Evolutionary conservation across 1,140 invertebrate species (phyloP), one percentile per base, ranked within the genome.

Genomic region (Odontomachus brunneus): DNA sequence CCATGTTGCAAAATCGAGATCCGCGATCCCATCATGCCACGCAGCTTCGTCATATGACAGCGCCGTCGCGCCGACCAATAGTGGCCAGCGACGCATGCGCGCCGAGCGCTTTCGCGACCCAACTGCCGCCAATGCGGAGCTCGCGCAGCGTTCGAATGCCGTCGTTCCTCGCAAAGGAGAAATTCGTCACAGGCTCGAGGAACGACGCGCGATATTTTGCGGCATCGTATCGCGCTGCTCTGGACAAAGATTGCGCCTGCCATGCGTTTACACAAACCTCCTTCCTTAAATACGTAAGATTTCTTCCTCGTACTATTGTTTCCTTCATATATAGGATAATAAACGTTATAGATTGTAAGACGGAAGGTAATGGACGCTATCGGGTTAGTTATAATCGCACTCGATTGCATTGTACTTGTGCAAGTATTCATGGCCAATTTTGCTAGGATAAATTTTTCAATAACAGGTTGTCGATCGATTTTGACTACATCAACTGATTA

Each of bases 1-100:
- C 92, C 92, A 93, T 93, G 86, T 92, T 93, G 92, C 89, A 91
- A 91, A 90, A 91, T 92, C 89, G 81, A 88, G 89, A 91, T 92
- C 86, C 84, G 91, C 85, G 89, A 51, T 90, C 91, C 87, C 88
- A 84, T 90, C 86, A 90, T 92, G 90, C 91, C 89, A 90, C 85
- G 88, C 88, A 90, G 84, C 84, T 88, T 88, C 91, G 80, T 92
- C 90, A 92, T 92, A 91, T 92, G 91, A 92, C 91, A 92, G 90
- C 85, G 89, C 87, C 86, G 88, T 80, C 66, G 33, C 55, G 57
- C 48, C 17, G 9, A 53, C 91, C 91, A 92, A 92, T 93, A 65
- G 49, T 0, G 29, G 48, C 0, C 5, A 22, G 17, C 1, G 12
- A 59, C 73, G 73, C 81, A 60, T 83, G 87, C 85, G 88, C 84